Percentiles rank a stretch among this genome's conserved stretches.
Conservation (phyloP, 2,113 vertebrate species). For the Sterrhoptilus dennistouni region DNA sequence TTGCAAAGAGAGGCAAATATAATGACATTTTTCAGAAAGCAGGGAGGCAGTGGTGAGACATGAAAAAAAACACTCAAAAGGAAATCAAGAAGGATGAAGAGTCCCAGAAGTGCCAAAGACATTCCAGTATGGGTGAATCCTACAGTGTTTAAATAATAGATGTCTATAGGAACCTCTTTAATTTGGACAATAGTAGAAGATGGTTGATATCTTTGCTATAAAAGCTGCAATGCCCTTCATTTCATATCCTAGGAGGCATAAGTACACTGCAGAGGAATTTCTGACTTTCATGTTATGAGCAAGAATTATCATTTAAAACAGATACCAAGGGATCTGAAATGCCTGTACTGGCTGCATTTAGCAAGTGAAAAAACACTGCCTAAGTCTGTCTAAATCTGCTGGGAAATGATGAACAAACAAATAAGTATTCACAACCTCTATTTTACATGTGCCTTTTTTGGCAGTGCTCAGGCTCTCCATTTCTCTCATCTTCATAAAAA, state of each 20-base stretch:
- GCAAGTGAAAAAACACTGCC: neutral
- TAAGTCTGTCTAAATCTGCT: neutral
- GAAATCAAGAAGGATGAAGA: neutral
- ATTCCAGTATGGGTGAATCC: neutral
- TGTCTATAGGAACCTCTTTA: neutral
- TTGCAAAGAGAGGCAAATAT: neutral
- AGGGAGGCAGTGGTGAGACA: neutral
- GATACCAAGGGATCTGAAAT: neutral
- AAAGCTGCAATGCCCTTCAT: neutral
- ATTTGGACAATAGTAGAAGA: neutral
- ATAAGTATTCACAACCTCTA: neutral
- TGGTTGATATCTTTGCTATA: neutral
- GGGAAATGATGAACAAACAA: neutral
- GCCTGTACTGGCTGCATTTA: neutral
- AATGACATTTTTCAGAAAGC: neutral
- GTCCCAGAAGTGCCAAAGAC: neutral
- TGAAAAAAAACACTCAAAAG: neutral
- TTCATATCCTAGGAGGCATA: neutral
- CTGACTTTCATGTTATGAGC: neutral
- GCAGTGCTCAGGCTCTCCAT: rapidly evolving
- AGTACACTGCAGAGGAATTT: neutral
- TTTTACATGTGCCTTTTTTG: neutral
- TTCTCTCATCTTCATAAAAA: neutral
- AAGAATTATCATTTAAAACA: neutral
- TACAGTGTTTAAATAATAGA: neutral